phyloP scores from a whole-genome alignment of 2,888 invertebrate genomes.

The Cacoxenus indagator region DNA sequence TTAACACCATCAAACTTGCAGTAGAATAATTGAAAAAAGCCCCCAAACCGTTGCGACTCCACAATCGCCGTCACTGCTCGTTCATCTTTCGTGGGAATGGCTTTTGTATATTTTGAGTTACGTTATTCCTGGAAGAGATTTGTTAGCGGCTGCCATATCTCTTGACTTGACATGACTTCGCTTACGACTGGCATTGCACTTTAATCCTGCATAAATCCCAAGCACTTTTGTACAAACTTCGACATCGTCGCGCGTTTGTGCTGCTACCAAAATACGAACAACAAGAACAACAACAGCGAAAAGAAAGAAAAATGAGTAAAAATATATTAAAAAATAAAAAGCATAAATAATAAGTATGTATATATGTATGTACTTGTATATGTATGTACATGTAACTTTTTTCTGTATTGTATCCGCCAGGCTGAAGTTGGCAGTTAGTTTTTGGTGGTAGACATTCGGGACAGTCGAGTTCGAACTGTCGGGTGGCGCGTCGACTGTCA shows the following conservation, averaged over 20 bases:
- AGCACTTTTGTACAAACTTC: slow-evolving; percentile 4
- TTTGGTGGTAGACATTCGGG: not conserved
- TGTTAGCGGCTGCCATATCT: not conserved
- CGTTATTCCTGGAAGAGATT: not conserved
- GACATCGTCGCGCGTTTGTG: not conserved
- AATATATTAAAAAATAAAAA: slow-evolving; percentile 2
- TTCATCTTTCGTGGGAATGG: not conserved
- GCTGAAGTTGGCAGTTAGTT: not conserved
- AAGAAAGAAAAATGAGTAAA: not conserved
- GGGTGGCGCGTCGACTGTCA: not conserved
- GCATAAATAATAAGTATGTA: slow-evolving; percentile 11
- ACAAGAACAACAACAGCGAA: not conserved
- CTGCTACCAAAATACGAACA: not conserved
- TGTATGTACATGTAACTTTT: too few relatives aligned
- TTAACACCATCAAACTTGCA: too few relatives aligned
- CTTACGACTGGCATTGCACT: not conserved
- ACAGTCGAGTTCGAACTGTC: too few relatives aligned
- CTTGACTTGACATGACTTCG: not conserved
- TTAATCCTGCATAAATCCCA: slow-evolving; percentile 12
- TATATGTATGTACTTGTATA: too few relatives aligned
- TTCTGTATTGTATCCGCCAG: too few relatives aligned
- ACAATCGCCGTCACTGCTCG: not conserved
- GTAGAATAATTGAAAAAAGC: not conserved
- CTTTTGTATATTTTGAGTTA: not conserved
- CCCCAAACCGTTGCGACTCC: not conserved